Evolutionary conservation across 2,888 invertebrate genomes (phyloP).

Genomic region (Pseudococcus viburni): DNA sequence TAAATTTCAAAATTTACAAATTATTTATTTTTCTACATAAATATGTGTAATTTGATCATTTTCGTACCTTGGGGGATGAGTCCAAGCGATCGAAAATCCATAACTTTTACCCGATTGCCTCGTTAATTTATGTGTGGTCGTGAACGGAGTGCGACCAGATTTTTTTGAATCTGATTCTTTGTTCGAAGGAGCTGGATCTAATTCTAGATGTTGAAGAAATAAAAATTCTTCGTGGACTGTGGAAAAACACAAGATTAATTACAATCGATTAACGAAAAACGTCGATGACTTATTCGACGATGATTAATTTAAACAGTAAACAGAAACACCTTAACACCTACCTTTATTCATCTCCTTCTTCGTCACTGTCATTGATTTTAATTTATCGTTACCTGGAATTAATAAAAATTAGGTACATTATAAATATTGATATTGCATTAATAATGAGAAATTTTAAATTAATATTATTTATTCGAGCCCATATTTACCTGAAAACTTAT

Average conservation of each 20-base stretch:
- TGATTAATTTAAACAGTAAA: neutral
- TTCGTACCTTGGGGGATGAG: constrained; percentile 80
- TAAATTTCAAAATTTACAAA: too few species aligned
- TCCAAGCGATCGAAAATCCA: constrained; percentile 92
- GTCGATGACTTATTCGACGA: neutral
- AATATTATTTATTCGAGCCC: neutral
- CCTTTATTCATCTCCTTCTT: constrained; percentile 69
- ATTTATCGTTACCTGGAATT: constrained; percentile 71
- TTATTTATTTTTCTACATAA: too few species aligned
- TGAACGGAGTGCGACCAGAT: constrained; percentile 86
- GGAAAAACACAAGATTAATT: neutral
- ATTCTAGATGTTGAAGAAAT: constrained; percentile 80
- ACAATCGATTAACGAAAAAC: neutral
- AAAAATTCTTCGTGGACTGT: constrained; percentile 81
- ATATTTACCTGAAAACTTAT: constrained; percentile 70
- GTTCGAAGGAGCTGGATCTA: constrained; percentile 82
- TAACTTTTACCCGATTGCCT: constrained; percentile 76
- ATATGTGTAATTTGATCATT: neutral
- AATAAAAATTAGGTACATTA: too few species aligned
- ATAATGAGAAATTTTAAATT: too few species aligned
- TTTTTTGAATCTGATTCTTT: constrained; percentile 74
- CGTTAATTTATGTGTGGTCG: constrained; percentile 79
- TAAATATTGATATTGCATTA: too few species aligned
- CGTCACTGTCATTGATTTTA: constrained; percentile 71
- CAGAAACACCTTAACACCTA: constrained; percentile 64